A percentile compares a stretch with the other conserved stretches of the same genome.
Conservation (phyloP, 1,140 invertebrate genomes). For the Drosophila arizonae region DNA sequence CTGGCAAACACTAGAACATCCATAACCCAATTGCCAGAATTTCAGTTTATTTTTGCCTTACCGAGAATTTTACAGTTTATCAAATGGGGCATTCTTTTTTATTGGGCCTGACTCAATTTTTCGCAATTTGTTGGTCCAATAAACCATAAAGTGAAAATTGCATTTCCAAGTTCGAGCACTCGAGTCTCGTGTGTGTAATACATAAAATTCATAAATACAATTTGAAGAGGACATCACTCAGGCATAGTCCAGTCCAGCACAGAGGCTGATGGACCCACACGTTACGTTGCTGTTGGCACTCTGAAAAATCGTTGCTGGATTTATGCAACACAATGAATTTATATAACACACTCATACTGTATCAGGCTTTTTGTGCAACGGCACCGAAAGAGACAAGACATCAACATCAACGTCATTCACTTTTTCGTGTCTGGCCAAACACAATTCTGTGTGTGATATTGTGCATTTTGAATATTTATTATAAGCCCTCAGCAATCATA, state of each 20-base stretch:
- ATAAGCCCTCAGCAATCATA: conserved; percentile 22
- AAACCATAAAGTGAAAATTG: conserved; percentile 52
- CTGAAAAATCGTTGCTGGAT: conserved; percentile 8
- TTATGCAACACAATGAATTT: conserved; percentile 28
- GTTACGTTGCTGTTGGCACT: not conserved
- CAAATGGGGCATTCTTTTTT: not conserved
- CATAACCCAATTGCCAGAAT: not conserved
- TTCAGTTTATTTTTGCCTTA: conserved; percentile 4
- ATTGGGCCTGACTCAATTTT: not conserved
- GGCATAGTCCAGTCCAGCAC: conserved; percentile 6
- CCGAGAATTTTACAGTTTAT: conserved; percentile 12
- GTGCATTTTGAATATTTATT: conserved; percentile 73
- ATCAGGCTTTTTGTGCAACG: conserved; percentile 24
- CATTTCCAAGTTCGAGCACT: conserved; percentile 39
- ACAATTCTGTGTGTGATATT: conserved; percentile 4
- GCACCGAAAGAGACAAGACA: conserved; percentile 26
- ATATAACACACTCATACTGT: conserved; percentile 18
- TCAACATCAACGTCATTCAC: conserved; percentile 43
- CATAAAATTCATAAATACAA: conserved; percentile 68
- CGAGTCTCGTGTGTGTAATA: conserved; percentile 60
- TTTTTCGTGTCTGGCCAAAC: conserved; percentile 20
- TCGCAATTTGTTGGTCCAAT: not conserved
- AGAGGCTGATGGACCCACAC: conserved; percentile 13
- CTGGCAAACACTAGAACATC: not conserved
- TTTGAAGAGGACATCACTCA: conserved; percentile 63